Evolutionary conservation across 2,113 vertebrate genomes (phyloP), one percentile per base, ranked within the genome.

Genomic region (Syrrhaptes paradoxus): DNA sequence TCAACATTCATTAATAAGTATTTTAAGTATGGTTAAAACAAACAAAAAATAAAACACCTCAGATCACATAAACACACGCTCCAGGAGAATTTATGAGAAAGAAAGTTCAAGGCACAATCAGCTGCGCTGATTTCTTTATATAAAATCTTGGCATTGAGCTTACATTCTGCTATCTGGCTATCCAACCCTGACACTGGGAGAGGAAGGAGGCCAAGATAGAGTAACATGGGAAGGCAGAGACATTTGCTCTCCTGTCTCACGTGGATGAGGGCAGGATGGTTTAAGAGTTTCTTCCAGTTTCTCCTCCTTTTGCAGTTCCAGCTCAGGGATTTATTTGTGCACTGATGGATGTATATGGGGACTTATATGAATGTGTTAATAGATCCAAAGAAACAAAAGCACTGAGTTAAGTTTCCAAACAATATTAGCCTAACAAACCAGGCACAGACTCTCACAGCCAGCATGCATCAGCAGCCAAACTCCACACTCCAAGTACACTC

Each of bases 21-120:
- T 70, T 96, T 86, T 85, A 91, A 70, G 43, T 46, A 55, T 6
- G 29, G 58, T 79, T 81, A 72, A 86, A 87, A 63, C 8, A 81
- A 96, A 89, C 29, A 65, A 63, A 87, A 86, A 63, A 22, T 31
- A 89, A 49, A 93, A 18, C 61, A 76, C 28, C 51, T 62, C 66
- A 62, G 76, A 68, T 57, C 65, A 75, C 86, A 91, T 32, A 68
- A 95, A 89, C 86, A 89, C 73, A 55, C 0, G 1, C 91, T 94
- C 66, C 58, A 62, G 77, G 80, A 71, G 36, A 90, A 93, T 75
- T 89, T 75, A 79, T 87, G 57, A 72, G 61, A 85, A 74, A 28
- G 38, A 24, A 90, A 90, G 77, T 75, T 81, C 43, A 93, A 79
- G 83, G 77, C 90, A 89, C 73, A 85, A 76, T 49, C 70, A 81